These are phyloP conservation scores for Margarornis squamiger DNA, from an alignment of 2,797 vertebrate genomes.

Conservation along the genomic window DNA sequence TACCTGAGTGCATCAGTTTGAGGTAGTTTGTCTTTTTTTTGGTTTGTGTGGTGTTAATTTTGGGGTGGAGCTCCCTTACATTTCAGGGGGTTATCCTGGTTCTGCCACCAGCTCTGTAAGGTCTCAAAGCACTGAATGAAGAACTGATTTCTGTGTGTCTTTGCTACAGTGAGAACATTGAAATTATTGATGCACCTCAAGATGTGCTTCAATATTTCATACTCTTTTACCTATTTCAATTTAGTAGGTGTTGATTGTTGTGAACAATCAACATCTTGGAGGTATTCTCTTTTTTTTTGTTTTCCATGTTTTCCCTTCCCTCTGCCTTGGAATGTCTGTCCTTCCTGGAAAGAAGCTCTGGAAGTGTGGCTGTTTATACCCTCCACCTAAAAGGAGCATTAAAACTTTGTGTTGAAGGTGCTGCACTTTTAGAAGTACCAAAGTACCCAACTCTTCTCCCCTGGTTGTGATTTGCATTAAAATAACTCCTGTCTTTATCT, in stretches of 20 bases:
- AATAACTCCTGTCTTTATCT: neutral
- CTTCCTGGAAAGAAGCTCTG: neutral
- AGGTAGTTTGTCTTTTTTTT: neutral
- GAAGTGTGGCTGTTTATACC: neutral
- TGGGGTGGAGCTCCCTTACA: neutral
- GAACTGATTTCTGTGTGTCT: neutral
- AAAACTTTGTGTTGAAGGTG: neutral
- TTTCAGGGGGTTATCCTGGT: neutral
- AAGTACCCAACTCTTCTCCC: neutral
- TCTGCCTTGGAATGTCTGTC: neutral
- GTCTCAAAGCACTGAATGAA: neutral
- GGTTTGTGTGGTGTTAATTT: neutral
- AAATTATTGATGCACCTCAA: neutral
- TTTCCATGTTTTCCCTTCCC: conserved; percentile 18
- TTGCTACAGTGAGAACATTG: neutral
- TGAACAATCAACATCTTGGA: neutral
- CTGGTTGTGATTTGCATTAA: neutral
- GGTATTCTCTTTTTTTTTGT: neutral
- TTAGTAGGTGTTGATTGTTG: neutral
- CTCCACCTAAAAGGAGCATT: neutral
- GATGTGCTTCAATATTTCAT: neutral
- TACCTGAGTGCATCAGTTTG: neutral
- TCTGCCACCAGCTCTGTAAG: neutral
- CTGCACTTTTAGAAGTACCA: neutral
- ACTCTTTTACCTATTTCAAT: neutral